A percentile compares a stretch with the other conserved stretches of the same genome.
phyloP scores from a whole-genome alignment of 2,113 vertebrate genomes.

The Merops nubicus region DNA sequence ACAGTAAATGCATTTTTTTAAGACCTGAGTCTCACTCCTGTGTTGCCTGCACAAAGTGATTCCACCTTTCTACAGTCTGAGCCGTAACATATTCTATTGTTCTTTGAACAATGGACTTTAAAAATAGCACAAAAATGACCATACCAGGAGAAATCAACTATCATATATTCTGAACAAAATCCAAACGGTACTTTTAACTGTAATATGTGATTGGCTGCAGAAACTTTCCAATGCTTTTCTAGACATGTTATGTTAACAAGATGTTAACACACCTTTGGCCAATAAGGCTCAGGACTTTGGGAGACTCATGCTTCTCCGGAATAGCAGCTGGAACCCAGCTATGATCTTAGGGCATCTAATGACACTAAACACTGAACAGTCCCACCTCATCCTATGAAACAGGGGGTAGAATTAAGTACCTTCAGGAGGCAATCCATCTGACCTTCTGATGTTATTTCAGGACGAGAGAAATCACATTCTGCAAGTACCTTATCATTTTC shows the following conservation, averaged over 20 bases:
- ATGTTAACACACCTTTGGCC: not conserved
- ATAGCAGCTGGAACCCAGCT: not conserved
- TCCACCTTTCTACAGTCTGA: not conserved
- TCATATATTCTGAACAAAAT: not conserved
- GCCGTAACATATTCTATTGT: not conserved
- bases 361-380: not conserved
- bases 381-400: accelerated
- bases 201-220: not conserved
- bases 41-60: not conserved
- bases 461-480: not conserved
- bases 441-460: not conserved
- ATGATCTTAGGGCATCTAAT: not conserved
- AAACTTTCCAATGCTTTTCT: not conserved
- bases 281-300: not conserved
- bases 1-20: not conserved
- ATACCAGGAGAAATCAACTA: not conserved
- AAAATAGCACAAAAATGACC: not conserved
- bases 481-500: not conserved
- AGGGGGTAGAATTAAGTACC: accelerated
- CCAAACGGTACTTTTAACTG: not conserved
- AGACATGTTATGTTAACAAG: not conserved
- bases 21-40: too few species aligned
- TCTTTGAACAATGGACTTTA: not conserved
- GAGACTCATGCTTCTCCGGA: not conserved
- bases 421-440: not conserved